Percentiles rank a stretch among this genome's conserved stretches.
phyloP scores from a whole-genome alignment of 2,113 vertebrate genomes.

The Crypturellus undulatus region DNA sequence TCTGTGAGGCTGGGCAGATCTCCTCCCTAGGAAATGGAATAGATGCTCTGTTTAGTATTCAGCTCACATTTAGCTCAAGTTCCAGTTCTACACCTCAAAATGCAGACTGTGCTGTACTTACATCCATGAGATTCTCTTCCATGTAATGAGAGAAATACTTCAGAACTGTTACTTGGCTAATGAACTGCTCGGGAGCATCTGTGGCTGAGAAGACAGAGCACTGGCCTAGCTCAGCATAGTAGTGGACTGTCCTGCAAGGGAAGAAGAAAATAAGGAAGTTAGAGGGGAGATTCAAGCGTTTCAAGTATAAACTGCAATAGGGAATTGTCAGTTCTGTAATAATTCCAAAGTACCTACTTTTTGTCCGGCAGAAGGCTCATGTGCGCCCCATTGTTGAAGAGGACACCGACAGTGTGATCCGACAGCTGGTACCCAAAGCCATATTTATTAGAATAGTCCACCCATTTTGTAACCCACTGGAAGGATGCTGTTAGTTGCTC shows the following conservation, averaged over 20 bases:
- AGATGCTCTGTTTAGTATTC: background rate
- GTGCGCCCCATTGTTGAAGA: constrained; percentile 97
- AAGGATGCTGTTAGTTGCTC: constrained; percentile 85
- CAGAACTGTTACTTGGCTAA: constrained; percentile 95
- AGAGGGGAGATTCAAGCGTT: background rate
- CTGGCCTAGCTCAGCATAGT: constrained; percentile 94
- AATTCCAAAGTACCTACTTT: constrained; percentile 82
- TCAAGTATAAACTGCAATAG: background rate
- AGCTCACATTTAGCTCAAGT: background rate
- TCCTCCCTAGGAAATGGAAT: constrained; percentile 85
- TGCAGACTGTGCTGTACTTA: constrained; percentile 76
- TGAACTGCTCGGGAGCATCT: constrained; percentile 93
- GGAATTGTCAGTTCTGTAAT: background rate
- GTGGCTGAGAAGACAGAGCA: constrained; percentile 89
- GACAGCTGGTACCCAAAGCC: constrained; percentile 99
- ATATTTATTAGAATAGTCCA: constrained; percentile 99
- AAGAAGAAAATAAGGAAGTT: background rate
- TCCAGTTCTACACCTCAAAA: background rate
- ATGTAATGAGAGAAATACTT: constrained; percentile 99
- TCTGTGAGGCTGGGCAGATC: constrained; percentile 90
- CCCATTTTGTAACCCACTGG: constrained; percentile 99
- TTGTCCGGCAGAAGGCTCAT: constrained; percentile 98
- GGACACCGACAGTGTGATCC: constrained; percentile 95
- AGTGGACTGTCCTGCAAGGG: constrained; percentile 90
- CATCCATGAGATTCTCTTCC: constrained; percentile 99